phyloP scores from a whole-genome alignment of 2,888 invertebrate genomes.

The Koerneria pararmatus region DNA sequence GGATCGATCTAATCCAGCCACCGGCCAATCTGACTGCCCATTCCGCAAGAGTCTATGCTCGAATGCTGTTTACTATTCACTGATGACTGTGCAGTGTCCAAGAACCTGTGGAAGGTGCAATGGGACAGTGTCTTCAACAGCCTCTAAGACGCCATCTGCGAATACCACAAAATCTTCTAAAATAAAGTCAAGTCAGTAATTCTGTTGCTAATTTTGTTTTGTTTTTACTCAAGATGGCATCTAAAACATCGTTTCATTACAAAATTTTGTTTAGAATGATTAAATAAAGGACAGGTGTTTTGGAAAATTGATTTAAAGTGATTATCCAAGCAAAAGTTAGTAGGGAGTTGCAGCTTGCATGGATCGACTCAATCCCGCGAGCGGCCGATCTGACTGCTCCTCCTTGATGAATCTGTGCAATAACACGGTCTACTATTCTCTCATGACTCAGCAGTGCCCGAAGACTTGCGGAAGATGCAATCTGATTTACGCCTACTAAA shows the following conservation, averaged over 20 bases:
- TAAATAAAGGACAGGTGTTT: no score
- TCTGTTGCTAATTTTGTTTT: no score
- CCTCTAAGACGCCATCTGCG: no score
- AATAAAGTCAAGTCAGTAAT: no score
- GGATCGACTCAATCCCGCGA: slow-evolving; percentile 17
- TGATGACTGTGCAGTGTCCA: slow-evolving; percentile 19
- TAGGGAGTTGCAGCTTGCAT: slow-evolving; percentile 18
- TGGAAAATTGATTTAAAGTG: no score
- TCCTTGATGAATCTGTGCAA: slow-evolving; percentile 15
- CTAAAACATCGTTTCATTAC: no score
- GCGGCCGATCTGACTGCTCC: slow-evolving; percentile 18
- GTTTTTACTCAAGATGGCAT: no score
- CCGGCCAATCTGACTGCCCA: slow-evolving; percentile 19
- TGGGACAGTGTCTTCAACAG: no score
- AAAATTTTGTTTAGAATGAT: no score
- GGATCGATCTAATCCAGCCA: slow-evolving; percentile 17
- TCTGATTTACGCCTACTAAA: neutral
- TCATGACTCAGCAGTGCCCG: slow-evolving; percentile 19
- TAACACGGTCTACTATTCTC: slow-evolving; percentile 16
- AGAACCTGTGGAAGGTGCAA: slow-evolving; percentile 19
- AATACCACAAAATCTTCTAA: no score
- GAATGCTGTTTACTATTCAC: slow-evolving; percentile 15
- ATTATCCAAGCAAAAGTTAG: no score
- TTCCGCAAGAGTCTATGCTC: slow-evolving; percentile 12
- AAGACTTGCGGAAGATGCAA: slow-evolving; percentile 22